Base-by-base conservation (phyloP, 2,888 invertebrate genomes). In the Esperia sulphurella region DNA sequence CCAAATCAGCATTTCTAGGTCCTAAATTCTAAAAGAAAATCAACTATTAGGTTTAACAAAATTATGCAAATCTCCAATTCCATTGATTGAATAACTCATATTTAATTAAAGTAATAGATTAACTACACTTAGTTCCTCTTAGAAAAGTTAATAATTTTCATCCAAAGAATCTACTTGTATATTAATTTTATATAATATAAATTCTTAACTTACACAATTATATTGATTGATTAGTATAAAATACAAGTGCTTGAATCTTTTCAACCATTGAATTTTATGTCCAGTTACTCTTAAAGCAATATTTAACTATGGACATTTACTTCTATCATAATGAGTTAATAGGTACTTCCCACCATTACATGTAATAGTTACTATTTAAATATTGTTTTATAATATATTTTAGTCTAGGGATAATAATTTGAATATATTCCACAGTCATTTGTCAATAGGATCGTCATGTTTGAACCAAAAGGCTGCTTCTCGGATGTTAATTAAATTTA, bases 371-470 rank as follows among this genome's bases (percentile, higher is more conserved):
- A 71, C 79, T 82, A 70, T 84, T 84, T 83, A 77, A 85, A 86
- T 83, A 83, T 82, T 83, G 81, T 82, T 85, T 83, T 79, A 75
- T 70, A 75, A 82, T 80, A 79, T 77, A 77, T 65, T 70, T 80
- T 83, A 87, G 86, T 77, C 57, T 81, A 83, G 78, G 71, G 62
- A 65, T 81, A 77, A 76, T 73, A 55, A 69, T 73, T 80, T 77
- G 77, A 66, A 79, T 78, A 79, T 89, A 87, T 88, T 89, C 88
- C 89, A 89, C 89, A 88, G 89, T 89, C 89, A 88, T 88, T 77
- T 75, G 71, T 70, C 62, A 77, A 71, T 78, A 81, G 76, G 75
- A 78, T 77, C 55, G 65, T 84, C 71, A 70, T 74, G 72, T 83
- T 82, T 78, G 71, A 83, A 84, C 80, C 79, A 83, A 87, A 87